These are phyloP conservation scores for Nephrotoma flavescens DNA, from an alignment of 2,888 invertebrate species.

Conservation along the genomic window DNA sequence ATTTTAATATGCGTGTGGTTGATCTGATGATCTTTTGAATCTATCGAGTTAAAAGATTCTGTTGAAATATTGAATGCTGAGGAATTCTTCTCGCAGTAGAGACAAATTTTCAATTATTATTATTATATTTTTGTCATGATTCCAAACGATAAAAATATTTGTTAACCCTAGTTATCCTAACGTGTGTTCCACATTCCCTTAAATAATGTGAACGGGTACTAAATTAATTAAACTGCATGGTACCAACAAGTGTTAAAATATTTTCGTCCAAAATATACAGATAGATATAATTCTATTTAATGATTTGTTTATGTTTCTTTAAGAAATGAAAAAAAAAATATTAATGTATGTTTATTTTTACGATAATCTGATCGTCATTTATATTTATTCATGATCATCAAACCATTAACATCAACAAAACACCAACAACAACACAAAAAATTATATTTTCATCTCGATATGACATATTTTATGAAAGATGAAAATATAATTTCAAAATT, in stretches of 20 bases:
- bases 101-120: background rate
- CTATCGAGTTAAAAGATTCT: background rate
- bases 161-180: background rate
- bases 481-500: background rate
- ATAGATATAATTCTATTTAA: background rate
- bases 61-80: background rate
- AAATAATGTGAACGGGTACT: background rate
- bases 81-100: background rate
- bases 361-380: background rate
- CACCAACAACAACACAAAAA: background rate
- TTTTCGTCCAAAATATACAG: background rate
- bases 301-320: background rate
- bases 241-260: background rate
- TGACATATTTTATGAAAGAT: background rate
- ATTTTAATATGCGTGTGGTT: background rate
- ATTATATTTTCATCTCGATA: background rate
- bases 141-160: background rate
- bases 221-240: background rate
- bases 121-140: background rate
- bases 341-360: background rate
- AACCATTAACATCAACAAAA: background rate
- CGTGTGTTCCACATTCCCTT: background rate
- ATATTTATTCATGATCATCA: background rate
- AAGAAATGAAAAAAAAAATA: background rate
- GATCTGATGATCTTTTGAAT: background rate